Evolutionary conservation across 2,797 vertebrate genomes (phyloP).

Genomic region (Pipistrellus kuhlii): DNA sequence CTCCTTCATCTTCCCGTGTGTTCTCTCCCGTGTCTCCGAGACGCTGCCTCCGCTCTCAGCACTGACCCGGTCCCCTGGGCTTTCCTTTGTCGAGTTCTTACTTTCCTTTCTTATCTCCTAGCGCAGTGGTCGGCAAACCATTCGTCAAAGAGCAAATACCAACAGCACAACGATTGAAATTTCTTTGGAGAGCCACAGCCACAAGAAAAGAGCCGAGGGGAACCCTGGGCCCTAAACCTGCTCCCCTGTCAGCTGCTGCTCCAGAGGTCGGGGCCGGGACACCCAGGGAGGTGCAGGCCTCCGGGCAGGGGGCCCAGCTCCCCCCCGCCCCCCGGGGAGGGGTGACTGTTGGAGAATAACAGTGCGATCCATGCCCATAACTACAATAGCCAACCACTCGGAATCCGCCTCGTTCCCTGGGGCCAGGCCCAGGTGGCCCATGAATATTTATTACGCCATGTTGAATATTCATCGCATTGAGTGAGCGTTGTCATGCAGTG

Average conservation of each 20-base stretch:
- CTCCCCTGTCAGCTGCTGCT: background rate
- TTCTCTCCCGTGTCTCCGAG: too few species aligned
- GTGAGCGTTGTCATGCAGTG: constrained; percentile 74
- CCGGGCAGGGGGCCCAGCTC: background rate
- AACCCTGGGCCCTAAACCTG: background rate
- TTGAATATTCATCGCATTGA: constrained; percentile 82
- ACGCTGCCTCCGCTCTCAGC: too few species aligned
- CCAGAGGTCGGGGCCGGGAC: background rate
- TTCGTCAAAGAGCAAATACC: too few species aligned
- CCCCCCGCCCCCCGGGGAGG: background rate
- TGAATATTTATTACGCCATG: constrained; percentile 82
- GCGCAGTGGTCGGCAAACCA: too few species aligned
- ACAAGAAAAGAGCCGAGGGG: background rate
- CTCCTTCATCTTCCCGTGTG: too few species aligned
- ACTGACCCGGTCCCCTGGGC: too few species aligned
- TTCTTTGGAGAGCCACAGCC: too few species aligned
- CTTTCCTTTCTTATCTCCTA: too few species aligned
- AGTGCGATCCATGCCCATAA: constrained; percentile 39
- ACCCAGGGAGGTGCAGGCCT: background rate
- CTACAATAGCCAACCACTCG: constrained; percentile 58
- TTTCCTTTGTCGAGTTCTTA: too few species aligned
- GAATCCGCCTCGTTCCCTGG: constrained; percentile 75
- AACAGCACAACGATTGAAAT: too few species aligned
- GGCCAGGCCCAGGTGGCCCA: constrained; percentile 79
- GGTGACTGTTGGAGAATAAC: constrained; percentile 53